Evolutionary conservation across 2,888 invertebrate genomes (phyloP).

Genomic region (Ormyrus labotus): DNA sequence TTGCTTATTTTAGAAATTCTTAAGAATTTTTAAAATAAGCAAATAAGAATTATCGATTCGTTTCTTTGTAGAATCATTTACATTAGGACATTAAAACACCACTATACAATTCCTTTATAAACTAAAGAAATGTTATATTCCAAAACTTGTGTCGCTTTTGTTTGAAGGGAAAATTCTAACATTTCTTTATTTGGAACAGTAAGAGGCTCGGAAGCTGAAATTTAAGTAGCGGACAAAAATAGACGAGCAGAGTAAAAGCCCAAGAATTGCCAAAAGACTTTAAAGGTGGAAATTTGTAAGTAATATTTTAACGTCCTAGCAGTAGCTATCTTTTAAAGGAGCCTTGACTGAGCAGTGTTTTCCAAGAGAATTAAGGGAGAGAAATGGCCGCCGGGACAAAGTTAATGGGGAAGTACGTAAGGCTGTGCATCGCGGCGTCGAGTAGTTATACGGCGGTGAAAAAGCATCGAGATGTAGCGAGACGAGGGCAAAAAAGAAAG

Average conservation of each 20-base stretch:
- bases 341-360: constrained; percentile 48
- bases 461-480: constrained; percentile 45
- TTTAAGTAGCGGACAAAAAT: no score
- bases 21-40: no score
- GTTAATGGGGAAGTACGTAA: constrained; percentile 45
- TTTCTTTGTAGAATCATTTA: no score
- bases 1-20: no score
- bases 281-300: constrained; percentile 40
- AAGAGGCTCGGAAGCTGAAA: no score
- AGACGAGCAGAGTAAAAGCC: not conserved
- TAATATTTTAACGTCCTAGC: constrained; percentile 40
- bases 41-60: no score
- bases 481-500: not conserved
- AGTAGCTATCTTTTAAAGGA: constrained; percentile 37
- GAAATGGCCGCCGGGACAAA: constrained; percentile 43
- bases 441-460: constrained; percentile 44
- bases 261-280: constrained; percentile 30
- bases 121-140: no score
- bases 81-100: no score
- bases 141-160: no score
- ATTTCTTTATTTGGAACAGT: no score
- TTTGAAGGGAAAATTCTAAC: no score
- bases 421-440: constrained; percentile 26
- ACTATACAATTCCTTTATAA: no score
- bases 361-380: constrained; percentile 55